phyloP scores from a whole-genome alignment of 2,797 vertebrate genomes.

The Choloepus didactylus region DNA sequence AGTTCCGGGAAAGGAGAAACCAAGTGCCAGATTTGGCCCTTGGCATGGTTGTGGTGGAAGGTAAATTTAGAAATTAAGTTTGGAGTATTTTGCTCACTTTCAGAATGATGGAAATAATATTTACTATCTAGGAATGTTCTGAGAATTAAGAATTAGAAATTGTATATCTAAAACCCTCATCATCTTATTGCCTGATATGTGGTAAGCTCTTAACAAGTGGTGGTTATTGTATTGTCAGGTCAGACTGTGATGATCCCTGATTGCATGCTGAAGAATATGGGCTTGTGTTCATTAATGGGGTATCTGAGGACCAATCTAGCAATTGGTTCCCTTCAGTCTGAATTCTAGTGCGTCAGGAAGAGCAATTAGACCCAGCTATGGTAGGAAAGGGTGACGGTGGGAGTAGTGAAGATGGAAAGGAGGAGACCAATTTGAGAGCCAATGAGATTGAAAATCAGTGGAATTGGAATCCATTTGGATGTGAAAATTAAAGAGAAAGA shows the following conservation, averaged over 20 bases:
- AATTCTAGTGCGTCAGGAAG: background rate
- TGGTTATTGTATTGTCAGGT: background rate
- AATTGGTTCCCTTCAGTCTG: background rate
- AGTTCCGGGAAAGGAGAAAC: background rate
- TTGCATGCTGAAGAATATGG: background rate
- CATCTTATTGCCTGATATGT: background rate
- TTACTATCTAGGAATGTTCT: background rate
- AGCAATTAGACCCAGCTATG: background rate
- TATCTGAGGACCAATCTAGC: background rate
- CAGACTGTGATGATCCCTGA: background rate
- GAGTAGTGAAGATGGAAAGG: background rate
- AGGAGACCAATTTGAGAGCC: background rate
- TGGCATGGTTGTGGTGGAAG: background rate
- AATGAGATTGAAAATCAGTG: background rate
- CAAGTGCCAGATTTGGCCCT: background rate
- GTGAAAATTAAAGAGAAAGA: background rate
- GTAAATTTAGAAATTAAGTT: background rate
- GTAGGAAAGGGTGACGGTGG: background rate
- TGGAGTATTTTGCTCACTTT: background rate
- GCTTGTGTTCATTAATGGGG: background rate
- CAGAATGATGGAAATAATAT: background rate
- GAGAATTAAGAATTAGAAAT: constrained; percentile 26
- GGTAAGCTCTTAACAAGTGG: background rate
- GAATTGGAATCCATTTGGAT: background rate
- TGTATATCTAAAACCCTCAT: background rate